phyloP scores from a whole-genome alignment of 2,113 vertebrate species.

The Pelobates fuscus region DNA sequence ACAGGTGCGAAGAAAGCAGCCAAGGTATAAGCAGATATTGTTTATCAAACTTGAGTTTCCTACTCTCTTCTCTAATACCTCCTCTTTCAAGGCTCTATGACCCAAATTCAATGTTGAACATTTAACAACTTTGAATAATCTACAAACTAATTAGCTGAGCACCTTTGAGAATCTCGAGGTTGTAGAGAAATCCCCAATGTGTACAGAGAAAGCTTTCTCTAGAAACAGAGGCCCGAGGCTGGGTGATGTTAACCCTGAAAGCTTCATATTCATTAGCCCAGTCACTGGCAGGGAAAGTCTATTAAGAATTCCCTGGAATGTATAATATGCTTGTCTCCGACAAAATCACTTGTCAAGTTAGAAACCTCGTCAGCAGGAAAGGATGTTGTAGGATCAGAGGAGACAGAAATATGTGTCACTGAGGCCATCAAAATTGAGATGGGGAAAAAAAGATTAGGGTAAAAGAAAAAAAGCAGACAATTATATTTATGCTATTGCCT shows the following conservation, averaged over 20 bases:
- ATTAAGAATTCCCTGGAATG: slow-evolving; percentile 95
- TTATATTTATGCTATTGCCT: slow-evolving; percentile 88
- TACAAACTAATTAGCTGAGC: slow-evolving; percentile 42
- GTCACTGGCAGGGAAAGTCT: slow-evolving; percentile 87
- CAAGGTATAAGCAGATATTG: too few relatives aligned
- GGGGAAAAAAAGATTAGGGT: slow-evolving; percentile 78
- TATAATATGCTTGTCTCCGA: slow-evolving; percentile 96
- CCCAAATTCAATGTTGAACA: slow-evolving; percentile 34
- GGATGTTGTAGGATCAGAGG: slow-evolving; percentile 82
- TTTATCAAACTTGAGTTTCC: too few relatives aligned
- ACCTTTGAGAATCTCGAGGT: slow-evolving; percentile 29
- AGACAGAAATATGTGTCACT: slow-evolving; percentile 96
- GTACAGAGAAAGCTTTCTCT: slow-evolving; percentile 12
- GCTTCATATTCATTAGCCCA: slow-evolving; percentile 65
- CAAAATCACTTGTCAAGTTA: slow-evolving; percentile 85
- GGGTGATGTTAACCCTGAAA: slow-evolving; percentile 30
- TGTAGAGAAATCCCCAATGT: slow-evolving; percentile 34
- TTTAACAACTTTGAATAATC: slow-evolving; percentile 43
- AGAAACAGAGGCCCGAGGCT: slow-evolving; percentile 25
- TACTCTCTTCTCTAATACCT: neutral
- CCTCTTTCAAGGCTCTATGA: slow-evolving; percentile 20
- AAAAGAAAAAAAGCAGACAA: slow-evolving; percentile 83
- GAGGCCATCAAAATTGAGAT: slow-evolving; percentile 84
- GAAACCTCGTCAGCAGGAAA: slow-evolving; percentile 87
- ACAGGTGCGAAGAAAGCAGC: too few relatives aligned